Conservation (phyloP, 2,797 vertebrate species). For the Ptychadena robeensis region DNA sequence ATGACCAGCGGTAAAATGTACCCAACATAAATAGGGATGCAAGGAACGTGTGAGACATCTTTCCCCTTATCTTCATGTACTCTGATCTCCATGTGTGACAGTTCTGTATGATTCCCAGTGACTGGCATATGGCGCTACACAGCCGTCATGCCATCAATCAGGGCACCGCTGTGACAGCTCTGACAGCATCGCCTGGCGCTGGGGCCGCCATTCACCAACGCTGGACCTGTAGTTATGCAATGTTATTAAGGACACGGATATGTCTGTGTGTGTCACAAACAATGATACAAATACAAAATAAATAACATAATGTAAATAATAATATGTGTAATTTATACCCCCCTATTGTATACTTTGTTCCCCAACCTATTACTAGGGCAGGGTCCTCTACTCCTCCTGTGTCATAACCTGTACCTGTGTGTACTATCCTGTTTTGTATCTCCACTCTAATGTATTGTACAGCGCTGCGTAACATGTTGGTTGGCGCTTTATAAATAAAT, state of each 20-base stretch:
- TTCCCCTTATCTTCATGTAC: neutral
- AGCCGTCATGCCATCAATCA: conserved; percentile 12
- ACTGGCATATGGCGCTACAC: conserved; percentile 8
- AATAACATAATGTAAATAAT: too few species aligned
- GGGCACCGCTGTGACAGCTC: neutral
- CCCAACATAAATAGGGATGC: neutral
- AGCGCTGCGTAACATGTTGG: too few species aligned
- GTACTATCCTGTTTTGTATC: too few species aligned
- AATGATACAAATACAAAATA: too few species aligned
- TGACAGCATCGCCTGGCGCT: neutral
- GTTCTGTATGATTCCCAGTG: neutral
- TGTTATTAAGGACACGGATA: neutral
- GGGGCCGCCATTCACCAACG: neutral
- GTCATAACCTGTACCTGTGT: too few species aligned
- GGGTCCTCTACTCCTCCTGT: too few species aligned
- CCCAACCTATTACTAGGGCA: too few species aligned
- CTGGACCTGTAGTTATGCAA: neutral
- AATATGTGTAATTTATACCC: too few species aligned
- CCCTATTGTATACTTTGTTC: too few species aligned
- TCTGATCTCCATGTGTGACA: conserved; percentile 12
- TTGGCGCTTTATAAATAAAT: too few species aligned
- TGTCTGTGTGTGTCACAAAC: neutral
- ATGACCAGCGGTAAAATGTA: neutral
- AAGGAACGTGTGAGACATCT: neutral
- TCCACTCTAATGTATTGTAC: too few species aligned